Evolutionary conservation across 2,797 vertebrate genomes (phyloP), one percentile per base, ranked within the genome.

Genomic region (Leucoraja ocellata): DNA sequence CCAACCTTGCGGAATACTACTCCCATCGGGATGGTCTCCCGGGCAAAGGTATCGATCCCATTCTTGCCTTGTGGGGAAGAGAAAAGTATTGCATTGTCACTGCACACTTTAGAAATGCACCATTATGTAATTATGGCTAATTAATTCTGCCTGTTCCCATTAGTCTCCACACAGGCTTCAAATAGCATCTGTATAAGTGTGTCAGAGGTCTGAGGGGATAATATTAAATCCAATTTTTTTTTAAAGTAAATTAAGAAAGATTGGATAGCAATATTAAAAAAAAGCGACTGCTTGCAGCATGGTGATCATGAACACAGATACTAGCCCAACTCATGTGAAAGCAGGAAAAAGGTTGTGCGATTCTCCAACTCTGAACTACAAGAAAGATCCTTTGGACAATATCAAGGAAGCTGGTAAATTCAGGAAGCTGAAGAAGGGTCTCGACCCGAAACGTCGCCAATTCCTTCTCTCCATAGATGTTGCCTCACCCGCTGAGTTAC

Each of bases 41-140:
- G 97, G 96, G 68, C 97, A 98, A 96, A 98, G 94, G 95, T 97
- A 99, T 81, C 95, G 95, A 94, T 99, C 98, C 99, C 99, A 99
- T 61, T 97, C 97, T 21, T 97, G 97, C 97, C 99, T 99, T 95
- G 93, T 93, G 95, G 84, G 65, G 58, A 61, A 65, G 65, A 32
- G 80, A n/a, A 58, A 1, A 46, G 23, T 6, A 58, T 65, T 63
- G 63, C 11, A 93, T 73, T 63, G 14, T 76, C 25, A 83, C 18
- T 18, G 46, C 28, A 58, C 23, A n/a, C 93, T 18, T 77, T 28
- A 81, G 36, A 93, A 79, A 36, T n/a, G 13, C 61, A 68, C 16
- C n/a, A 88, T 36, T 36, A 88, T 36, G 61, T 9, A 39, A 68
- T 68, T 65, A 8, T 1, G 2, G 16, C 2, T 10, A 68, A n/a